Percentiles rank a stretch among this genome's conserved stretches.
phyloP scores from a whole-genome alignment of 2,113 vertebrate genomes.

The Gorsachius goisagi region DNA sequence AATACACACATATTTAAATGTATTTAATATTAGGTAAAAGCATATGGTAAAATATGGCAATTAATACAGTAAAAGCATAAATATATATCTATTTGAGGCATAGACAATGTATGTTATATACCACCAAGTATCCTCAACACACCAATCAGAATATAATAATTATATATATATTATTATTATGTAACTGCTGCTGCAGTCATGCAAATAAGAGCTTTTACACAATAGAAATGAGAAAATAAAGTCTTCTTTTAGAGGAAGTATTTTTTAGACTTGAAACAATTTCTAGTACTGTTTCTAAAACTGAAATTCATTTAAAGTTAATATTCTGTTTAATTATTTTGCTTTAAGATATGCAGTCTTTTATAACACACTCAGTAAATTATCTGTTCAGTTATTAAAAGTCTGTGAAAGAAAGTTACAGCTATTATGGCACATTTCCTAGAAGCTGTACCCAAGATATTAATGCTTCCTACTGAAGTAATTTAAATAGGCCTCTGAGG shows the following conservation, averaged over 20 bases:
- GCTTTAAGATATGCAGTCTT: background rate
- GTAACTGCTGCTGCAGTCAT: background rate
- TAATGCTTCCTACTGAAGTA: background rate
- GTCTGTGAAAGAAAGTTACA: background rate
- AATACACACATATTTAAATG: background rate
- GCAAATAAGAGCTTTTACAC: background rate
- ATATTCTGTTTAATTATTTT: constrained; percentile 16
- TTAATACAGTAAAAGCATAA: background rate
- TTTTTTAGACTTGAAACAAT: background rate
- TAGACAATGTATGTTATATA: background rate
- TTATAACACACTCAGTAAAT: background rate
- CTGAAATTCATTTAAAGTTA: background rate
- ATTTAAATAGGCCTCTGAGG: constrained; percentile 12
- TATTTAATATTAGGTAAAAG: background rate
- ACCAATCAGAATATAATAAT: background rate
- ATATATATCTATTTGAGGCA: background rate
- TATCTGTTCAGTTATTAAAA: constrained; percentile 5
- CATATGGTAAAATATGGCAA: background rate
- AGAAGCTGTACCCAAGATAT: background rate
- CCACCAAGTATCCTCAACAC: background rate
- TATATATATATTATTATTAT: too few relatives aligned
- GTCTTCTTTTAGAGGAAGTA: background rate
- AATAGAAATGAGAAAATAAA: background rate
- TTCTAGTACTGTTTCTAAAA: background rate
- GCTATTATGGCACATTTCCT: background rate